Conservation (phyloP, 2,797 vertebrate genomes). For the Psittacula echo region DNA sequence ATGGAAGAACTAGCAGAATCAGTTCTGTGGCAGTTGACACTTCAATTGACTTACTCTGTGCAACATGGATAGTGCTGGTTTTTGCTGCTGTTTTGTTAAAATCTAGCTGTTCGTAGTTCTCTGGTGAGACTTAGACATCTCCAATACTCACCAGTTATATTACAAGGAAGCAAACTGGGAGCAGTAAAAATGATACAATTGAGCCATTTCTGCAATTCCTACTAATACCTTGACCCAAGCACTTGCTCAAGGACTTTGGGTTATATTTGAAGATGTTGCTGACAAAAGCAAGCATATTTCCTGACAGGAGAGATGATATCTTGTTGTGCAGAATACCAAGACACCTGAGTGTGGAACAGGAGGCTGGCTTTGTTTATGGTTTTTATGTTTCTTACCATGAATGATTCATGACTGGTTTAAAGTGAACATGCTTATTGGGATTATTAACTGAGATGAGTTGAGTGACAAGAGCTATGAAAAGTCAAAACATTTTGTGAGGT, state of each 20-base stretch:
- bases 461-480: not conserved
- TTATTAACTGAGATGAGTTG: not conserved
- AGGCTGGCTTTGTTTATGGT: not conserved
- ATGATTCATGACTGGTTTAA: not conserved
- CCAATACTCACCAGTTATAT: not conserved
- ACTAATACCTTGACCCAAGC: not conserved
- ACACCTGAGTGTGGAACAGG: not conserved
- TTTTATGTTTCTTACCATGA: not conserved
- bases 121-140: not conserved
- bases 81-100: not conserved
- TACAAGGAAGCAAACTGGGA: not conserved
- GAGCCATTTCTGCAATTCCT: not conserved
- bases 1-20: not conserved
- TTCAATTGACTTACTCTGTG: not conserved
- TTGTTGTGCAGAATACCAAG: not conserved
- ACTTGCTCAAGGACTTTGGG: not conserved
- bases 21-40: not conserved
- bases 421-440: not conserved
- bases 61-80: not conserved
- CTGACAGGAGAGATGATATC: not conserved
- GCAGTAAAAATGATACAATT: not conserved
- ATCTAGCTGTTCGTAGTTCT: not conserved
- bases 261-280: not conserved
- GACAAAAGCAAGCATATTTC: not conserved
- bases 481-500: not conserved